Conservation (phyloP, 2,888 invertebrate genomes). For the Lissocephala sabroskyi region DNA sequence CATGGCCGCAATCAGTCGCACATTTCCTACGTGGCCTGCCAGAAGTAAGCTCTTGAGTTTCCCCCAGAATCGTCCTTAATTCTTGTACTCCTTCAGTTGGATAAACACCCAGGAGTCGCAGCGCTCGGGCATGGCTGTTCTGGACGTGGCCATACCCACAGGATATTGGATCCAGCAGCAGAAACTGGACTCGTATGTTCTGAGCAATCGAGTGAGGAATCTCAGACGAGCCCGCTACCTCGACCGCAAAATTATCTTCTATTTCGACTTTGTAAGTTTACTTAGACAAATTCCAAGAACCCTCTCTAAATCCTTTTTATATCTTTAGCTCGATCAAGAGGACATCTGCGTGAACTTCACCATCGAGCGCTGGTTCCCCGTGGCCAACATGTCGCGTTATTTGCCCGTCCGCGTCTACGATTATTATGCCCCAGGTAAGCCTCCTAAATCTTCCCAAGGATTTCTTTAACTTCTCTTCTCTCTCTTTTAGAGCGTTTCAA, state of each 20-base stretch:
- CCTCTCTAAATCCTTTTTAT: not conserved
- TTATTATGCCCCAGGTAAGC: slow-evolving; percentile 93
- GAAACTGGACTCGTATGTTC: slow-evolving; percentile 87
- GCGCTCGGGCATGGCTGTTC: slow-evolving; percentile 89
- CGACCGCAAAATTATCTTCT: slow-evolving; percentile 89
- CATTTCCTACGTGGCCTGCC: slow-evolving; percentile 88
- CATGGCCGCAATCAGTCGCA: slow-evolving; percentile 95
- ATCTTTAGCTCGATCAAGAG: slow-evolving; percentile 84
- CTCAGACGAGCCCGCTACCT: slow-evolving; percentile 88
- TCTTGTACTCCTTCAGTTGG: too few relatives aligned
- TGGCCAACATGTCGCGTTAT: slow-evolving; percentile 96
- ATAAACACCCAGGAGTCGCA: slow-evolving; percentile 83
- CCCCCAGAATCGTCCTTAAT: too few relatives aligned
- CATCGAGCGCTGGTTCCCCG: slow-evolving; percentile 95
- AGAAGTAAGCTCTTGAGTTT: slow-evolving; percentile 76
- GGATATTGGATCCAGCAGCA: slow-evolving; percentile 95
- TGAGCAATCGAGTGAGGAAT: slow-evolving; percentile 83
- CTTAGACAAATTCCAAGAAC: too few relatives aligned
- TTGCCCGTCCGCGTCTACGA: slow-evolving; percentile 93
- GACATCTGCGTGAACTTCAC: slow-evolving; percentile 93
- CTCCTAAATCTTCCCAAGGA: not conserved
- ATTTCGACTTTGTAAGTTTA: slow-evolving; percentile 93
- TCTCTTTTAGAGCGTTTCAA: slow-evolving; percentile 86
- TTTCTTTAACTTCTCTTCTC: too few relatives aligned
- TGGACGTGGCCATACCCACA: slow-evolving; percentile 90